Evolutionary conservation across 2,888 invertebrate genomes (phyloP).

Genomic region (Syrista parreyssii): DNA sequence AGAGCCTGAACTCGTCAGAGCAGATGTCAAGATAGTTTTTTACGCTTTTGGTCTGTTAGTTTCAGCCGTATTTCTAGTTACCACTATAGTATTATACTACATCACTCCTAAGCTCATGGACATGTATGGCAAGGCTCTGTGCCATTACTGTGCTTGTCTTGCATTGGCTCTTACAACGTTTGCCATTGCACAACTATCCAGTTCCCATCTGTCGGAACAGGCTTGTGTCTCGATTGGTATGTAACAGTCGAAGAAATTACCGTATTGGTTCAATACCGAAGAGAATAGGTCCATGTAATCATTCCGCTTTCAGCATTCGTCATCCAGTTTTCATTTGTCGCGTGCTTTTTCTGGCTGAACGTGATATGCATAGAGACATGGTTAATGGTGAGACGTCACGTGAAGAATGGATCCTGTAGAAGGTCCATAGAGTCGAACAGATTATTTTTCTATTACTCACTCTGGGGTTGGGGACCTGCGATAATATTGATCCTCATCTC

Average conservation of each 20-base stretch:
- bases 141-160: constrained; percentile 70
- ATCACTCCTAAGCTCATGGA: constrained; percentile 70
- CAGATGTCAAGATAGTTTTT: constrained; percentile 48
- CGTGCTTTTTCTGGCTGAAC: constrained; percentile 77
- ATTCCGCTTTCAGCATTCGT: constrained; percentile 70
- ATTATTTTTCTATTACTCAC: constrained; percentile 70
- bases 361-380: constrained; percentile 77
- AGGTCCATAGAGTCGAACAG: constrained; percentile 24
- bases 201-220: constrained; percentile 66
- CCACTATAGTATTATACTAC: constrained; percentile 62
- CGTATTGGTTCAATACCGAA: background rate
- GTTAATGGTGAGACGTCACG: constrained; percentile 66
- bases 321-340: constrained; percentile 75
- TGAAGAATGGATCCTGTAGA: constrained; percentile 30
- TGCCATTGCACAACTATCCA: constrained; percentile 70
- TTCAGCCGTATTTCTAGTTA: constrained; percentile 63
- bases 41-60: constrained; percentile 60
- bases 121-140: constrained; percentile 70
- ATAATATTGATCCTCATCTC: constrained; percentile 70
- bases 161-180: constrained; percentile 70
- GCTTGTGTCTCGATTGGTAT: constrained; percentile 66
- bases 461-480: constrained; percentile 71
- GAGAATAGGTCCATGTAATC: background rate
- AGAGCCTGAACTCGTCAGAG: constrained; percentile 36
- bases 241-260: background rate